A percentile compares a stretch with the other conserved stretches of the same genome.
Evolutionary conservation across 2,113 vertebrate genomes (phyloP).

Genomic region (Caranx melampygus): DNA sequence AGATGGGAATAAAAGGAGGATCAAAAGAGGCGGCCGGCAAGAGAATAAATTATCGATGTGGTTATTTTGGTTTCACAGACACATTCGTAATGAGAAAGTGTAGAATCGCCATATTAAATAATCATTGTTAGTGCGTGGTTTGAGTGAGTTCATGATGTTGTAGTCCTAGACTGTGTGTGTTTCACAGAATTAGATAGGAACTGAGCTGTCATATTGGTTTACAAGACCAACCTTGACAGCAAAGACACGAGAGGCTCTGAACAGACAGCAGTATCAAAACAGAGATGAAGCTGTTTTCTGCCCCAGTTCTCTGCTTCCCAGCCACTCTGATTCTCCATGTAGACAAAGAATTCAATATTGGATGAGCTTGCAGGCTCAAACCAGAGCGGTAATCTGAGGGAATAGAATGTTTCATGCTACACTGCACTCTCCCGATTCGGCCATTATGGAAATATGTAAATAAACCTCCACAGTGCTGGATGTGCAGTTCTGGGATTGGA

Average conservation of each 20-base stretch:
- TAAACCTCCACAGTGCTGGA: constrained; percentile 35
- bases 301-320: constrained; percentile 66
- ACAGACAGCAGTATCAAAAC: constrained; percentile 50
- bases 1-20: constrained; percentile 53
- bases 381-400: constrained; percentile 47
- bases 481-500: constrained; percentile 19
- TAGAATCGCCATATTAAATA: constrained; percentile 51
- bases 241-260: constrained; percentile 46
- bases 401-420: constrained; percentile 62
- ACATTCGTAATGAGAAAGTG: constrained; percentile 59
- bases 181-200: constrained; percentile 51
- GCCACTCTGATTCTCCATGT: constrained; percentile 47
- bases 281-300: constrained; percentile 62
- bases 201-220: constrained; percentile 45
- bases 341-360: constrained; percentile 71
- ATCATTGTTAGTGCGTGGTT: constrained; percentile 34
- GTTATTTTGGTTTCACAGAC: constrained; percentile 52
- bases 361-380: constrained; percentile 55
- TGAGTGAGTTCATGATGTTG: constrained; percentile 22
- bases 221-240: constrained; percentile 51
- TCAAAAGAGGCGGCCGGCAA: constrained; percentile 65
- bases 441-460: constrained; percentile 73
- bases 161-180: background rate
- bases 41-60: constrained; percentile 63
- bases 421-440: constrained; percentile 53